Base-by-base conservation (phyloP, 2,113 vertebrate species). In the Megalops atlanticus region DNA sequence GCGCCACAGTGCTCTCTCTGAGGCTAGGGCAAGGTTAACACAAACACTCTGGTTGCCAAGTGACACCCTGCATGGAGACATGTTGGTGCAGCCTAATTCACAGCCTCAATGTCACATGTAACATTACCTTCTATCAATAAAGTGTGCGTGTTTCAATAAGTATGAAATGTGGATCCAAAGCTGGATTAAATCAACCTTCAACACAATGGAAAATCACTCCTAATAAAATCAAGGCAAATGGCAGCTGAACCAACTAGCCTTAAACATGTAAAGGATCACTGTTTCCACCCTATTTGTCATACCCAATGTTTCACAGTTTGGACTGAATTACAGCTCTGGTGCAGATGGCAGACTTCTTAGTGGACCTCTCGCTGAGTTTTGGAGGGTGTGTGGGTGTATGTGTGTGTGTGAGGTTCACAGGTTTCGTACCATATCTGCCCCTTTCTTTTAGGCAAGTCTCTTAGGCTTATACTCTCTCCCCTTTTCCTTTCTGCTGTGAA, bases 111-210 rank as follows among this genome's bases (percentile, higher is more conserved):
- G 31, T 68, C 16, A 36, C 35, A 38, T 36, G 49, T n/a, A 8
- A 33, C n/a, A 0, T 43, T n/a, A 64, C 24, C 31, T 64, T n/a
- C 58, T 31, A 10, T 64, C 0, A 27, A 10, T 64, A n/a, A n/a
- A n/a, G n/a, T n/a, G n/a, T n/a, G n/a, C n/a, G 52, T 74, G 27
- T 49, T 41, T 80, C 54, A 45, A 14, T 45, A 45, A 45, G 43
- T 45, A 45, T 10, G 43, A 45, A 45, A 10, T 45, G 43, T 1
- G 43, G 16, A 52, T 52, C 18, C 31, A n/a, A n/a, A 58, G 8
- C 16, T 15, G 52, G 24, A 58, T 58, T 58, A 3, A 58, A 58
- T 58, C 21, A 45, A 45, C 43, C 21, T 58, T 58, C 8, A n/a
- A 4, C 52, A 14, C 14, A 14, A 45, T 14, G 6, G 43, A 58